Evolutionary conservation across 2,888 invertebrate genomes (phyloP).

Genomic region (Orchesellides sinensis): DNA sequence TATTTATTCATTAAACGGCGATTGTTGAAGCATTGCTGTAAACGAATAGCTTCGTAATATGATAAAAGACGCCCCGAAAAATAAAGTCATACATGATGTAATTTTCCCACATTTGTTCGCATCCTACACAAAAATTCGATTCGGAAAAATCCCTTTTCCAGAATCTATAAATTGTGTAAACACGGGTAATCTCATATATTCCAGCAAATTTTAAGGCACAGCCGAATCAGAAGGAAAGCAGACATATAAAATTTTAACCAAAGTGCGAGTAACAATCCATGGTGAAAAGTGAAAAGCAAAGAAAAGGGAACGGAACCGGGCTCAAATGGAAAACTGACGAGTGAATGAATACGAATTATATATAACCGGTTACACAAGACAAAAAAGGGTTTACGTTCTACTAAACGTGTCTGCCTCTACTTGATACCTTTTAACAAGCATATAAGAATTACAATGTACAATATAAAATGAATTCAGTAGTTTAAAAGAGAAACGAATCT

Average conservation of each 20-base stretch:
- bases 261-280: neutral
- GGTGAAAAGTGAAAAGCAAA: neutral
- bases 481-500: neutral
- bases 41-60: too few species aligned
- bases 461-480: neutral
- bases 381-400: too few species aligned
- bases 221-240: neutral
- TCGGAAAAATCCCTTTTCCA: neutral
- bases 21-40: too few species aligned
- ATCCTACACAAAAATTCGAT: too few species aligned
- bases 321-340: constrained; percentile 47
- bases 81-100: too few species aligned
- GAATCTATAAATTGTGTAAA: neutral
- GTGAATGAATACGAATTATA: too few species aligned
- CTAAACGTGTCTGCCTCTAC: too few species aligned
- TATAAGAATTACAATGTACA: neutral
- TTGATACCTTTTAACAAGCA: neutral
- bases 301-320: neutral
- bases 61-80: too few species aligned
- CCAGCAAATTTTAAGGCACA: neutral
- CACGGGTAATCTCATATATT: neutral
- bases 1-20: too few species aligned
- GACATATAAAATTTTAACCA: neutral
- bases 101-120: too few species aligned
- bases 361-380: too few species aligned